phyloP scores from a whole-genome alignment of 2,113 vertebrate species.

The Thalassarche chlororhynchos region DNA sequence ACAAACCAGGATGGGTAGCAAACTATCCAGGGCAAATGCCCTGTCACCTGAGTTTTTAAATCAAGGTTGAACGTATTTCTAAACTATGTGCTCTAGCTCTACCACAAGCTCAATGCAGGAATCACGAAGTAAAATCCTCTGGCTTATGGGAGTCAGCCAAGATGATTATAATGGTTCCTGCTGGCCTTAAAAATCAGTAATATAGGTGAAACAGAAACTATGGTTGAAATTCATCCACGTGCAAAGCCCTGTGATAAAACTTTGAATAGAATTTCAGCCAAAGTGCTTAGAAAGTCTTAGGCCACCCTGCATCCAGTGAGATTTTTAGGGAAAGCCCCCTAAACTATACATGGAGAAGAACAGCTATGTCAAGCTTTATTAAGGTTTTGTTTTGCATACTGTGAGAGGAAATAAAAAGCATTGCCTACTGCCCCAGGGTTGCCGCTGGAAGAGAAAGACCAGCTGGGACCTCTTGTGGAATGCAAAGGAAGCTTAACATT shows the following conservation, averaged over 20 bases:
- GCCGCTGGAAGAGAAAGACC: conserved; percentile 46
- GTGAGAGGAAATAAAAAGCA: conserved; percentile 36
- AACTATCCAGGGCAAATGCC: background rate
- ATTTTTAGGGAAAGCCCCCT: background rate
- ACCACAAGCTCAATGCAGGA: background rate
- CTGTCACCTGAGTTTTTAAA: background rate
- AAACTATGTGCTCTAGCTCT: background rate
- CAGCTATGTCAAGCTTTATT: background rate
- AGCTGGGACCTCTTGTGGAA: conserved; percentile 67
- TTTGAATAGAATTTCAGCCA: background rate
- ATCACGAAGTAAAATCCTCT: background rate
- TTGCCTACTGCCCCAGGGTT: conserved; percentile 20
- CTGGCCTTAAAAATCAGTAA: background rate
- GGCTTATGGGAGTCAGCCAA: background rate
- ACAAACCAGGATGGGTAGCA: background rate
- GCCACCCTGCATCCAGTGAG: background rate
- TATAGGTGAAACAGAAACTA: background rate
- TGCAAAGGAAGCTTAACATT: conserved; percentile 50
- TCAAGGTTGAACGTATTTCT: background rate
- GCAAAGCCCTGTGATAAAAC: background rate
- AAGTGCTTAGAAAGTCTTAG: background rate
- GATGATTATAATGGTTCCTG: background rate
- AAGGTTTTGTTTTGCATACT: background rate
- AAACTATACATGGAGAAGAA: background rate
- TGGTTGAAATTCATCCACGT: background rate